Evolutionary conservation across 1,140 invertebrate species (phyloP), one percentile per base, ranked within the genome.

Genomic region (Lutraria rhynchaena): DNA sequence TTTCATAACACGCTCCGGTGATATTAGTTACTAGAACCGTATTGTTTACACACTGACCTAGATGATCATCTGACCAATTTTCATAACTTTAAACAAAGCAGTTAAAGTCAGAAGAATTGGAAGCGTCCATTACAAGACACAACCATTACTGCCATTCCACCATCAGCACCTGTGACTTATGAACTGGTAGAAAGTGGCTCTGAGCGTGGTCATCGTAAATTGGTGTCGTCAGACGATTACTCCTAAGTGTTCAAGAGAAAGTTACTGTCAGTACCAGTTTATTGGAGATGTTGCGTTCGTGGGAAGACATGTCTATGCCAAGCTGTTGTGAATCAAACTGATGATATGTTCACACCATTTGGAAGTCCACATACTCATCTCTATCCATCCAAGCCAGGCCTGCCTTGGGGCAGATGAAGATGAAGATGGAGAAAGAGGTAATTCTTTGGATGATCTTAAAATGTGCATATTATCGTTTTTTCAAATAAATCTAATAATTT

Each of bases 221-320:
- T 71, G 27, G 51, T 71, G 3, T 71, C 69, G 17, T 33, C 46
- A 9, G 49, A 1, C 27, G 69, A 51, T 5, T 71, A 71, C n/a
- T 19, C 29, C 0, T 71, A 33, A 19, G 69, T 71, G 24, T 35
- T 22, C 5, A 71, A 55, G 69, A 46, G 51, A 1, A 35, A 5
- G 11, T 22, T 71, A 3, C 31, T 13, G 51, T 55, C 53, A 9
- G 46, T 24, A 31, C 33, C 51, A 19, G 22, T 71, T n/a, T 27
- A 71, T 7, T 71, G 69, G 69, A 24, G 69, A 33, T 71, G 69
- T 49, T 55, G 69, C 2, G 69, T 57, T 13, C 0, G 69, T 3
- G 31, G 33, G 17, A 71, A 19, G 15, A 22, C 13, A 1, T 55
- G 27, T 19, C 15, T 3, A 3, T 71, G 46, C 1, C 46, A 29